Evolutionary conservation across 2,888 invertebrate species (phyloP), one percentile per base, ranked within the genome.

Genomic region (Dicranocentrus wangi): DNA sequence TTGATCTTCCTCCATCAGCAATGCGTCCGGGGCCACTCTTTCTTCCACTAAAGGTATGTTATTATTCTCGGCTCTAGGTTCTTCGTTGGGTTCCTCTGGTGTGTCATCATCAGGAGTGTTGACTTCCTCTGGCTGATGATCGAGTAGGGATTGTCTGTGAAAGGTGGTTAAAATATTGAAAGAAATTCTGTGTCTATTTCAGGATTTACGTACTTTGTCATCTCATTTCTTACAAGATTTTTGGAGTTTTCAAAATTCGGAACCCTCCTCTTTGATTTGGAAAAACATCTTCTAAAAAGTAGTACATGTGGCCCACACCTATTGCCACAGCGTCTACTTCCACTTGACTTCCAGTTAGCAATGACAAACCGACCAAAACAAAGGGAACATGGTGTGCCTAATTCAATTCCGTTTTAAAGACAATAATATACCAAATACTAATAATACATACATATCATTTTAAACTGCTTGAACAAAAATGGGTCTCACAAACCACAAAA

Each of bases 231-330:
- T 65, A 73, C 73, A 73, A 39, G 1, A 73, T 17, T 0, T 51
- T 21, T 8, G 73, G 73, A 0, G 65, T 73, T 39, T 42, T 53
- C 23, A 73, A 25, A 55, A 73, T 73, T 21, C 42, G n/a, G 53
- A 73, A 73, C 15, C 73, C 73, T 1, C 8, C 39, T 3, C 25
- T 61, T 32, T 73, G 63, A 7, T 23, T 13, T 1, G 73, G 73
- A 42, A 73, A 73, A 1, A 73, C 55, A 39, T 73, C 73, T 23
- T 65, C 73, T 10, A 73, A 39, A 65, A 73, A 73, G 25, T 25
- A 73, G 42, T 73, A 73, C 1, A 2, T 1, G 23, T 73, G 73
- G 1, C 73, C 73, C 7, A 32, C 73, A 0, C 10, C 23, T 8
- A 73, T 39, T 0, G 73, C 60, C 0, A 73, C 15, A 8, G 53